Percentiles rank a stretch among this genome's conserved stretches.
phyloP scores from a whole-genome alignment of 2,888 invertebrate genomes.

The Thalpophila matura region DNA sequence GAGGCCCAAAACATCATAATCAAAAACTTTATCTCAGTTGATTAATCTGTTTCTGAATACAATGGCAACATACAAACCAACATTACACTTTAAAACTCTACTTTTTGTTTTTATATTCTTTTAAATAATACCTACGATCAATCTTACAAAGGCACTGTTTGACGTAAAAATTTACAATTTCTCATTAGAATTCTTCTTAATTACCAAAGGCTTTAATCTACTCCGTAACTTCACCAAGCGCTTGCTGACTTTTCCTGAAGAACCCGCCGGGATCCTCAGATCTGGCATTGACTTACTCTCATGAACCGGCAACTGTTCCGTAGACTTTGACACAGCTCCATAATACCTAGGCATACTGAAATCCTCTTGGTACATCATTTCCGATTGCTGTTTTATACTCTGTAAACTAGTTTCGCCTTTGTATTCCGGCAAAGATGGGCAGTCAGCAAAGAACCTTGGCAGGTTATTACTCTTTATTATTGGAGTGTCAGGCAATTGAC shows the following conservation, averaged over 20 bases:
- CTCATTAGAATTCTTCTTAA: constrained; percentile 86
- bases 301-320: constrained; percentile 76
- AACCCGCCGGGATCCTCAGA: constrained; percentile 74
- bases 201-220: constrained; percentile 85
- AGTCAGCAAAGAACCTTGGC: constrained; percentile 86
- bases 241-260: constrained; percentile 83
- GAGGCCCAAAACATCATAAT: background rate
- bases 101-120: background rate
- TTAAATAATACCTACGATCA: constrained; percentile 3
- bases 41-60: constrained; percentile 2
- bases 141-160: constrained; percentile 55
- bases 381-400: constrained; percentile 89
- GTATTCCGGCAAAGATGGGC: constrained; percentile 81
- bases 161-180: constrained; percentile 70
- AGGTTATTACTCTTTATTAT: constrained; percentile 86
- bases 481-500: constrained; percentile 86
- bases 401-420: constrained; percentile 85
- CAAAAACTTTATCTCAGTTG: background rate
- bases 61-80: constrained; percentile 23
- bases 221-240: constrained; percentile 85
- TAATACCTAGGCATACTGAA: constrained; percentile 92
- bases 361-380: constrained; percentile 87
- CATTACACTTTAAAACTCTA: background rate
- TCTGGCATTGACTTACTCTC: constrained; percentile 90
- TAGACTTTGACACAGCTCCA: constrained; percentile 80